Base-by-base conservation (phyloP, 1,140 invertebrate genomes). In the Anastrepha ludens region DNA sequence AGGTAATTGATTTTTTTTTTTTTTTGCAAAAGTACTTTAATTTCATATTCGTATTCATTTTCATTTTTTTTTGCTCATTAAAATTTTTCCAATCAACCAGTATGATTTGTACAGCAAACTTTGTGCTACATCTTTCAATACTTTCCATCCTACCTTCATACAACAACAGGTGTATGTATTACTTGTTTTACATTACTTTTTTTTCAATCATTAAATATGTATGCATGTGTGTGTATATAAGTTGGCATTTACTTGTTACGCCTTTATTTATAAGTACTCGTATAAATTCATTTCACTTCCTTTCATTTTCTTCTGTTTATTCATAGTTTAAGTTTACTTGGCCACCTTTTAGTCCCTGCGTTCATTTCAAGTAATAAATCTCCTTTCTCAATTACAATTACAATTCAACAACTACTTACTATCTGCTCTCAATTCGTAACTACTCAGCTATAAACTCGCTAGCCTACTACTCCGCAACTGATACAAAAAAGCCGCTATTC, bases 261-360 rank as follows among this genome's bases (percentile, higher is more conserved):
- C 29, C n/a, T 64, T 64, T 15, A 29, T 67, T 67, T 41, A 29
- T 29, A 29, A 29, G 29, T 29, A 29, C 29, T 29, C 29, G 29
- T 29, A 67, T 67, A 67, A 67, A 41, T 67, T 67, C 64, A 67
- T 41, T 15, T 67, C 39, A 13, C 13, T 58, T 58, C 7, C 55
- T 8, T 58, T 58, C 55, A 8, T 58, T 58, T 8, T 58, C 7
- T 58, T 58, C 13, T 58, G n/a, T 39, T 58, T 67, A 15, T 67
- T 50, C 5, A 74, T 47, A n/a, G 2, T 17, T 74, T 74, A 13
- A n/a, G 70, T 74, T 74, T 47, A 47, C 70, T 74, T 74, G 70
- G 70, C 70, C 70, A 74, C 70, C 70, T 4, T 47, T 74, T 74
- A 74, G 44, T 74, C 70, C 70, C 70, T 74, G 70, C 70, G 44